Conservation (phyloP, 1,140 invertebrate genomes). For the Teleopsis dalmanni region DNA sequence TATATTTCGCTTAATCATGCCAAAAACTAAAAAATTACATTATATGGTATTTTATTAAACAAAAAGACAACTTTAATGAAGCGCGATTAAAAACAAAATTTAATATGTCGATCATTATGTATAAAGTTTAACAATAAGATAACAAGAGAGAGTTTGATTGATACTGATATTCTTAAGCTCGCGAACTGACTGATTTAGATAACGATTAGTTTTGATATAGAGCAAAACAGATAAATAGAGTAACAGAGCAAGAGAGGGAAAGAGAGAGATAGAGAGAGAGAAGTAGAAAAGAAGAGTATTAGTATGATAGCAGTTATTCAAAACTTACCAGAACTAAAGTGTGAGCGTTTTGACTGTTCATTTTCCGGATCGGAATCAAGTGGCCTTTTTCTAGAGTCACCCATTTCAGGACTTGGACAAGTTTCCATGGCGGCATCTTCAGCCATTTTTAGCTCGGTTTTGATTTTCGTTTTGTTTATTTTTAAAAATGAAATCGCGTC, state of each 20-base stretch:
- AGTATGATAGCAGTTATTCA: constrained; percentile 1
- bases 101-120: not conserved
- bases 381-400: constrained; percentile 72
- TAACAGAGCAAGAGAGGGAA: not conserved
- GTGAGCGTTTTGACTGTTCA: constrained; percentile 75
- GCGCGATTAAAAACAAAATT: not conserved
- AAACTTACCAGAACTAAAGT: constrained; percentile 72
- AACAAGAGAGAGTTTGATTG: not conserved
- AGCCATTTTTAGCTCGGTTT: constrained; percentile 46
- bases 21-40: too few relatives aligned
- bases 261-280: not conserved
- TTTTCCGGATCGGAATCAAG: constrained; percentile 75
- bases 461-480: constrained; percentile 13
- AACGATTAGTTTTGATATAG: too few relatives aligned
- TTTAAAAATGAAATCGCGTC: not conserved
- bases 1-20: too few relatives aligned
- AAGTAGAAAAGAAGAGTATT: not conserved
- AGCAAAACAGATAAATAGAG: not conserved
- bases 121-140: not conserved
- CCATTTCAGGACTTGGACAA: constrained; percentile 67
- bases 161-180: too few relatives aligned
- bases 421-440: constrained; percentile 68
- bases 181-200: too few relatives aligned
- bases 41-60: too few relatives aligned
- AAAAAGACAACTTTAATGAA: too few relatives aligned